Base-by-base conservation (phyloP, 2,888 invertebrate genomes). In the Atherix ibis region DNA sequence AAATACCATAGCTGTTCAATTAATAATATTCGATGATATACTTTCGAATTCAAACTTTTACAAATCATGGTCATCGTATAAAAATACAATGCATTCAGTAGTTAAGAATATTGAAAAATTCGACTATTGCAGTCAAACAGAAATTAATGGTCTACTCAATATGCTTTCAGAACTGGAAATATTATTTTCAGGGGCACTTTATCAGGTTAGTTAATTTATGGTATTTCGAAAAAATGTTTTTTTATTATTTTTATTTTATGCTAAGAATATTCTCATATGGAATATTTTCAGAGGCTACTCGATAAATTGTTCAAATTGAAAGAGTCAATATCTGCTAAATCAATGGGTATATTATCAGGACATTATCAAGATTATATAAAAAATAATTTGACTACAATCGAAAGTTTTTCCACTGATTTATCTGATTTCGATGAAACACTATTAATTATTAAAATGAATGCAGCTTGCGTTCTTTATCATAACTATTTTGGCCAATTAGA, bases 401-500 rank as follows among this genome's bases (percentile, higher is more conserved):
- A 49, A 18, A 73, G 71, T 46, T 66, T 71, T 16, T 58, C 73
- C 35, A 42, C 46, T 9, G 77, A 76, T 42, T 53, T 81, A 9
- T 81, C 80, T 43, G 66, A 72, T 54, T 51, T 70, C 51, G 63
- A 67, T 52, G 60, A 76, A 68, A 45, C 73, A 66, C 54, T 60
- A 53, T 39, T 76, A 70, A 64, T 70, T 68, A 36, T 61, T 18
- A 74, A 76, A 53, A 56, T 75, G 2, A 80, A 80, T 56, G 65
- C 71, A 3, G 64, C 82, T 9, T 69, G 74, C 53, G 76, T 77
- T 2, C 62, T 83, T 15, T 67, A 71, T 39, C 68, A 71, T 40
- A 71, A 75, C 51, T 62, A 84, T 33, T 89, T 85, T 62, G 78
- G 85, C 30, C 68, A 69, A 46, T 66, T 70, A 45, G 87, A 89